These are phyloP conservation scores for Babylonia areolata DNA, from an alignment of 1,140 invertebrate species.

Conservation along the genomic window DNA sequence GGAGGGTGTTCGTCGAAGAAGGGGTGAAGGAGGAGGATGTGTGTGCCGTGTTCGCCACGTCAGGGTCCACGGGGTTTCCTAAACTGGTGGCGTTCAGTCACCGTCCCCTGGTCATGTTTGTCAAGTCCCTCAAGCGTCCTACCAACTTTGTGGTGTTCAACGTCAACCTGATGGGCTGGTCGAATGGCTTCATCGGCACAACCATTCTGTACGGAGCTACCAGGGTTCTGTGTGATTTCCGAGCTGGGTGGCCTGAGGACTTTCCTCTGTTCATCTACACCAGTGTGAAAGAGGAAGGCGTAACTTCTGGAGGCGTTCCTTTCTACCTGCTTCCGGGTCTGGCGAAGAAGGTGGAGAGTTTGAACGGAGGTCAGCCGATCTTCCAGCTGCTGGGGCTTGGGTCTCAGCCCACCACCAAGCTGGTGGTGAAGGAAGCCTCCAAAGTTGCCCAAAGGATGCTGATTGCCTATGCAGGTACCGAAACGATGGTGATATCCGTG, in stretches of 20 bases:
- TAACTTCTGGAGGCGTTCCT: background rate
- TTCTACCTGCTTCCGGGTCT: background rate
- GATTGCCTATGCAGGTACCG: background rate
- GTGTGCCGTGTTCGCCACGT: conserved; percentile 29
- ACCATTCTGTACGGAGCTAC: background rate
- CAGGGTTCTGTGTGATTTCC: background rate
- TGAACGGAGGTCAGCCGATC: background rate
- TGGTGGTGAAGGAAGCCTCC: background rate
- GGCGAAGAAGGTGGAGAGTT: background rate
- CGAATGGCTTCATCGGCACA: background rate
- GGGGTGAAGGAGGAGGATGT: background rate
- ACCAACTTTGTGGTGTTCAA: background rate
- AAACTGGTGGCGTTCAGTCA: conserved; percentile 13
- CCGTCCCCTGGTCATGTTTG: background rate
- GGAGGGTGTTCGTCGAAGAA: background rate
- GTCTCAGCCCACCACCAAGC: background rate
- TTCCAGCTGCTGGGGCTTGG: background rate
- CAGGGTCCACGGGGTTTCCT: conserved; percentile 12
- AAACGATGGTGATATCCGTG: background rate
- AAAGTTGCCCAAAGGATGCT: background rate
- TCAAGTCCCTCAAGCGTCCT: background rate
- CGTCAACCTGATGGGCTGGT: background rate
- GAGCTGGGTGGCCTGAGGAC: conserved; percentile 18
- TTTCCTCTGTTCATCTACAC: background rate
- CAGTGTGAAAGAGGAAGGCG: background rate